A percentile compares a stretch with the other conserved stretches of the same genome.
Evolutionary conservation across 1,140 invertebrate genomes (phyloP).

Genomic region (Cyclargus thomasi): DNA sequence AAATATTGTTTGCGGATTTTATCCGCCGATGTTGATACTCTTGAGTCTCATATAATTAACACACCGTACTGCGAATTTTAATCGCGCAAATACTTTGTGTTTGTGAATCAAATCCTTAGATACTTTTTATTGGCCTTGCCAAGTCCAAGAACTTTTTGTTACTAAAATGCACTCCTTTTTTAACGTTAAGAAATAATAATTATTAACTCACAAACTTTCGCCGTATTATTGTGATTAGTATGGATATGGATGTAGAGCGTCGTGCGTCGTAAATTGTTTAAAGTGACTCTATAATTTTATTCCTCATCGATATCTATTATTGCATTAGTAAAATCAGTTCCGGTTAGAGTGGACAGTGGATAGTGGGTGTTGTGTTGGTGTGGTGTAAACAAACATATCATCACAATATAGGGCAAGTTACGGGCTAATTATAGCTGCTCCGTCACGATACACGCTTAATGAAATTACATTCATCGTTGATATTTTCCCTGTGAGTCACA

Average conservation of each 20-base stretch:
- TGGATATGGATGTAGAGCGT: neutral
- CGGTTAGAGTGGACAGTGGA: neutral
- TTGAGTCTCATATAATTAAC: too few species aligned
- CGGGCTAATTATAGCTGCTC: slow-evolving; percentile 54
- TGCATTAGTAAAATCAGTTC: neutral
- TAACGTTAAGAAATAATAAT: too few species aligned
- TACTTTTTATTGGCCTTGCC: too few species aligned
- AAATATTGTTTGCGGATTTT: too few species aligned
- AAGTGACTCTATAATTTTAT: neutral
- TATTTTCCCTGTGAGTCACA: slow-evolving; percentile 6
- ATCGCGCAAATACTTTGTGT: too few species aligned
- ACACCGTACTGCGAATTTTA: too few species aligned
- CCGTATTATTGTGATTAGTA: neutral
- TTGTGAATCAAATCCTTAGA: too few species aligned
- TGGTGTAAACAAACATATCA: slow-evolving; percentile 13
- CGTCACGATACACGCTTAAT: slow-evolving; percentile 46
- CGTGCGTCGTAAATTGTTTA: neutral
- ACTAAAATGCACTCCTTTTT: too few species aligned
- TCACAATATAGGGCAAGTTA: slow-evolving; percentile 48
- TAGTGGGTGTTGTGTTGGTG: slow-evolving; percentile 1
- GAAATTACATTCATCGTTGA: slow-evolving; percentile 34
- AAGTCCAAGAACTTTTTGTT: too few species aligned
- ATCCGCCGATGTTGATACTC: too few species aligned
- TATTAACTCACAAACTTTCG: too few species aligned
- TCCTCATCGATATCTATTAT: neutral